phyloP scores from a whole-genome alignment of 2,888 invertebrate genomes.

The Lithophane leautieri region DNA sequence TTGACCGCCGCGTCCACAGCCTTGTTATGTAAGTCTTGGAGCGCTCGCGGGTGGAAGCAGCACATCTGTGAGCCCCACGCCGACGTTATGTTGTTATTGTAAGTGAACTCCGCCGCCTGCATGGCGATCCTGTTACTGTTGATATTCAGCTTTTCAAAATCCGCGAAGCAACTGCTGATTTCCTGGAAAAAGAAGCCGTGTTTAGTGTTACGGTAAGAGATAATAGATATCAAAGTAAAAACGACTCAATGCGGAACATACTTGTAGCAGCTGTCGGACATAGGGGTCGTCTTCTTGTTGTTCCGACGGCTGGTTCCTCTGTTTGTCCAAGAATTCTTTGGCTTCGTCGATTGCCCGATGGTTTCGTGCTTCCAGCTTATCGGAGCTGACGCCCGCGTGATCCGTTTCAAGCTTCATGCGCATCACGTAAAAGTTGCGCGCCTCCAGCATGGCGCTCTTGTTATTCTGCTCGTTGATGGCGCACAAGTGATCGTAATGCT shows the following conservation, averaged over 20 bases:
- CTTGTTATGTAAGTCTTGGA: slow-evolving; percentile 41
- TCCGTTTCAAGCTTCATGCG: slow-evolving; percentile 37
- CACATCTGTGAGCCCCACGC: slow-evolving; percentile 58
- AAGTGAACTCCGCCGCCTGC: slow-evolving; percentile 59
- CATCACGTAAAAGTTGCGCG: slow-evolving; percentile 37
- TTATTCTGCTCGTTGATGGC: slow-evolving; percentile 51
- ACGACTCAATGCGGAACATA: slow-evolving; percentile 18
- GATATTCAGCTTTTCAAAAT: slow-evolving; percentile 58
- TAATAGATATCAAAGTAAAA: not conserved
- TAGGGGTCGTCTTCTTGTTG: slow-evolving; percentile 45
- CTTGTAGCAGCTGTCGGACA: slow-evolving; percentile 41
- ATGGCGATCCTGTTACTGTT: slow-evolving; percentile 59
- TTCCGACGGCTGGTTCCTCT: slow-evolving; percentile 40
- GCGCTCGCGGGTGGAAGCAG: slow-evolving; percentile 58
- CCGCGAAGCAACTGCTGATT: slow-evolving; percentile 36
- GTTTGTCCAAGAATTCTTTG: slow-evolving; percentile 34
- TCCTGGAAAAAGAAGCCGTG: slow-evolving; percentile 50
- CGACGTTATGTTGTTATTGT: slow-evolving; percentile 52
- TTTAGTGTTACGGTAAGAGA: not conserved
- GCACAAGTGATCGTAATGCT: slow-evolving; percentile 23
- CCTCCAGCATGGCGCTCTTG: slow-evolving; percentile 28
- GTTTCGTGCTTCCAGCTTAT: slow-evolving; percentile 56
- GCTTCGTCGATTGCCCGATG: slow-evolving; percentile 47
- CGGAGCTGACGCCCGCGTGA: slow-evolving; percentile 33
- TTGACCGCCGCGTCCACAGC: slow-evolving; percentile 29